phyloP scores from a whole-genome alignment of 2,797 vertebrate genomes.

The Smutsia gigantea region DNA sequence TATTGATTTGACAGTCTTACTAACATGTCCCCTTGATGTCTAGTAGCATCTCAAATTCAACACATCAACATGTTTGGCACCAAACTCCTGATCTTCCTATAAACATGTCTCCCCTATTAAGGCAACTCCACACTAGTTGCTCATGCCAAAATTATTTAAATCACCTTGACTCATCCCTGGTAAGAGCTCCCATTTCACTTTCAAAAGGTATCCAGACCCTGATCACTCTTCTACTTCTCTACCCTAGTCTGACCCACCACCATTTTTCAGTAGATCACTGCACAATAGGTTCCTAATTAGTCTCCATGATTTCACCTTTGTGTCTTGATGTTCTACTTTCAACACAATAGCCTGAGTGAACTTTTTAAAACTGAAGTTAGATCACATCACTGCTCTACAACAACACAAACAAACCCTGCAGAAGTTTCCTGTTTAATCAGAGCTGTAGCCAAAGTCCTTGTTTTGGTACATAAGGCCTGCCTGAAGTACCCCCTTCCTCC shows the following conservation, averaged over 20 bases:
- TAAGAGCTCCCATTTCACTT: neutral
- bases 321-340: neutral
- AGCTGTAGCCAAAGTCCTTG: neutral
- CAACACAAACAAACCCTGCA: neutral
- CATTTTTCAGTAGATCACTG: neutral
- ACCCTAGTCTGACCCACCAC: neutral
- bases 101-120: neutral
- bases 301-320: neutral
- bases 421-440: neutral
- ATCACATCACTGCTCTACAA: neutral
- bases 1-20: neutral
- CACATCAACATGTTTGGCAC: neutral
- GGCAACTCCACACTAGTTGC: neutral
- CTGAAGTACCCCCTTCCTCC: neutral
- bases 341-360: neutral
- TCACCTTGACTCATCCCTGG: neutral
- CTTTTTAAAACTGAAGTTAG: conserved; percentile 2
- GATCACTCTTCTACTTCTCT: neutral
- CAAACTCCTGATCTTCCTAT: neutral
- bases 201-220: neutral
- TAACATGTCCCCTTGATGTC: neutral
- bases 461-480: neutral
- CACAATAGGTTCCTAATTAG: neutral
- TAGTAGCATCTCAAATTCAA: neutral
- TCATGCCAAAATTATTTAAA: conserved; percentile 8